These are phyloP conservation scores for Scophthalmus maximus DNA, from an alignment of 2,113 vertebrate genomes.

Conservation along the genomic window DNA sequence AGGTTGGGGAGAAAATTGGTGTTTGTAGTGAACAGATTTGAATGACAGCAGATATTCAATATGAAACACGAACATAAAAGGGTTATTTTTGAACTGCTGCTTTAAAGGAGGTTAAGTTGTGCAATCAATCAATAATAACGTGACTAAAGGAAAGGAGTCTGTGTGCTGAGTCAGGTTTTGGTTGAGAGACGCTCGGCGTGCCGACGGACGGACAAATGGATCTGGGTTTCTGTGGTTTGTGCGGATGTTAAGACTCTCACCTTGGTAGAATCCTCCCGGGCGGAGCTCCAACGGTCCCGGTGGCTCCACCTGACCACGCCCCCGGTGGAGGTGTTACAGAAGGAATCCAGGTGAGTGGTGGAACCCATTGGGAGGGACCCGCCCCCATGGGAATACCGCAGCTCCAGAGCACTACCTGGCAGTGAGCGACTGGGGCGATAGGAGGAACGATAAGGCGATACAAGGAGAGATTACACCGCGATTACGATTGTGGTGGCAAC, in stretches of 20 bases:
- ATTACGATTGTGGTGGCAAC: neutral
- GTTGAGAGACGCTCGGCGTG: no score
- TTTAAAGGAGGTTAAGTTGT: no score
- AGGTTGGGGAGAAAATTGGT: no score
- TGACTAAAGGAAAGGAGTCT: no score
- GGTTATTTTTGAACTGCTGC: no score
- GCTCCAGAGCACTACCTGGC: constrained; percentile 91
- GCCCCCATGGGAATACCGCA: constrained; percentile 88
- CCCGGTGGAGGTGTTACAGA: constrained; percentile 81
- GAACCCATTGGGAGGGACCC: constrained; percentile 85
- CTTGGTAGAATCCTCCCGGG: constrained; percentile 88
- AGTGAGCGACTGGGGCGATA: constrained; percentile 83
- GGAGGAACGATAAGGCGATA: neutral
- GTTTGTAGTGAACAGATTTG: no score
- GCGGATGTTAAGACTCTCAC: constrained; percentile 65
- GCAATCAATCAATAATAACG: no score
- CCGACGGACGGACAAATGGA: no score
- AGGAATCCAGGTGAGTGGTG: constrained; percentile 87
- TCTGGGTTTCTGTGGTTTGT: no score
- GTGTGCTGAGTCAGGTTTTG: no score
- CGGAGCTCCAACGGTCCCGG: constrained; percentile 87
- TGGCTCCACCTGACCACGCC: constrained; percentile 83
- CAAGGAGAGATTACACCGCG: neutral
- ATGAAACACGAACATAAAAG: no score
- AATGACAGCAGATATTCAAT: no score